These are phyloP conservation scores for Syncerus caffer DNA, from an alignment of 2,797 vertebrate genomes.

Conservation along the genomic window DNA sequence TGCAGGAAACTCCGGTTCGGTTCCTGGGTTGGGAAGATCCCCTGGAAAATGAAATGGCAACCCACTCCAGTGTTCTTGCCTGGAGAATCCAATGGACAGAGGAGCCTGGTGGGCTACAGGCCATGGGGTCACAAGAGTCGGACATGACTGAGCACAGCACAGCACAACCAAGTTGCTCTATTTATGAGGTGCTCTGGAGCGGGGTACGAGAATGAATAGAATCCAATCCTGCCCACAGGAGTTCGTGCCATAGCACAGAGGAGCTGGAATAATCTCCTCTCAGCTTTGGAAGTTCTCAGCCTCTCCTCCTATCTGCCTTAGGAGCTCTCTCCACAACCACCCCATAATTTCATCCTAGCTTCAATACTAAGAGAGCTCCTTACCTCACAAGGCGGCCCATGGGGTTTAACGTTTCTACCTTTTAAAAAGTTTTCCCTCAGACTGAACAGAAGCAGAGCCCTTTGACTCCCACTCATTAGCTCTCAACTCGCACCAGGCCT, in stretches of 20 bases:
- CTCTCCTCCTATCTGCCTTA: background rate
- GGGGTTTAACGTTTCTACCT: background rate
- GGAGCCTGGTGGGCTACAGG: background rate
- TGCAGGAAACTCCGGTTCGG: accelerated
- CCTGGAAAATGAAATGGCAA: background rate
- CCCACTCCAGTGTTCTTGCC: background rate
- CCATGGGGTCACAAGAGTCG: background rate
- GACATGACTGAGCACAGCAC: accelerated
- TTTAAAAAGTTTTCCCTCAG: background rate
- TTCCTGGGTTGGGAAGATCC: background rate
- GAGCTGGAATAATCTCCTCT: background rate
- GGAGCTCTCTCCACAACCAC: background rate
- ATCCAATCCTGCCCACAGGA: background rate
- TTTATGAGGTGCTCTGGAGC: background rate
- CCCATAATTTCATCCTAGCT: background rate
- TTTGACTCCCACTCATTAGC: background rate
- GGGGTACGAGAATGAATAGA: accelerated
- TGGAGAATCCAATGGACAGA: background rate
- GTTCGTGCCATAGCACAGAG: background rate
- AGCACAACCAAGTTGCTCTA: background rate
- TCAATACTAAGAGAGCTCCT: background rate
- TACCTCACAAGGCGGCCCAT: background rate
- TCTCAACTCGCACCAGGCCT: background rate
- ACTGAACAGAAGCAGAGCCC: background rate
- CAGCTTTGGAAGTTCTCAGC: background rate